phyloP scores from a whole-genome alignment of 2,888 invertebrate species.

The Hartigia nigra region DNA sequence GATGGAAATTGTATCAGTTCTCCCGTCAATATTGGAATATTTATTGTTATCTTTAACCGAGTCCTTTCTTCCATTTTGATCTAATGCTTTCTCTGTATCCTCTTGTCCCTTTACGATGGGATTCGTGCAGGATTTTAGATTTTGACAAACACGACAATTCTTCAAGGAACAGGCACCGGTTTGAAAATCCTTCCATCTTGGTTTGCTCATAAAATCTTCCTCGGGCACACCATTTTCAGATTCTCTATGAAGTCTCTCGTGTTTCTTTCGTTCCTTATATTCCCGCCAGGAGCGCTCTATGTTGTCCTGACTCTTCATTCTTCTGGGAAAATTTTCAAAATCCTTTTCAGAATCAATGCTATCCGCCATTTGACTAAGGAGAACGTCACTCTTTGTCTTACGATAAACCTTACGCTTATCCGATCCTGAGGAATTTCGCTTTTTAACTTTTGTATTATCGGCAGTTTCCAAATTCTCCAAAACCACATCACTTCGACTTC shows the following conservation, averaged over 20 bases:
- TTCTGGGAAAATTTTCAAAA: slow-evolving; percentile 30
- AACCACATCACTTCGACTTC: slow-evolving; percentile 26
- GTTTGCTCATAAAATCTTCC: slow-evolving; percentile 51
- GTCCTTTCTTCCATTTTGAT: slow-evolving; percentile 21
- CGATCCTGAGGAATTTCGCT: slow-evolving; percentile 30
- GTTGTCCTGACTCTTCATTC: slow-evolving; percentile 46
- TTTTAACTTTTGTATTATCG: slow-evolving; percentile 22
- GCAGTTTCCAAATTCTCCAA: slow-evolving; percentile 25
- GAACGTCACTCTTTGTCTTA: slow-evolving; percentile 53
- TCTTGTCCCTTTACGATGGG: neutral
- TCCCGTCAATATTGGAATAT: neutral
- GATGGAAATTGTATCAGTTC: slow-evolving; percentile 6
- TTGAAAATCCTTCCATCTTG: slow-evolving; percentile 52
- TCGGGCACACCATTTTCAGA: slow-evolving; percentile 33
- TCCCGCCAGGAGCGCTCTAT: slow-evolving; percentile 56
- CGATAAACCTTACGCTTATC: slow-evolving; percentile 51
- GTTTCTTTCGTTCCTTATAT: slow-evolving; percentile 53
- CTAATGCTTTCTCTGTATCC: slow-evolving; percentile 4
- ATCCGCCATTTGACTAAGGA: slow-evolving; percentile 35
- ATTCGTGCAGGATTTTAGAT: slow-evolving; percentile 20
- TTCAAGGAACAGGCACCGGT: slow-evolving; percentile 31
- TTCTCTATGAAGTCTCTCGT: slow-evolving; percentile 41
- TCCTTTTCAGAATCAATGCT: slow-evolving; percentile 42
- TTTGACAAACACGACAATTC: slow-evolving; percentile 43
- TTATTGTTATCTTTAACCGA: neutral